Conservation (phyloP, 2,888 invertebrate species). For the Epirrita christyi region DNA sequence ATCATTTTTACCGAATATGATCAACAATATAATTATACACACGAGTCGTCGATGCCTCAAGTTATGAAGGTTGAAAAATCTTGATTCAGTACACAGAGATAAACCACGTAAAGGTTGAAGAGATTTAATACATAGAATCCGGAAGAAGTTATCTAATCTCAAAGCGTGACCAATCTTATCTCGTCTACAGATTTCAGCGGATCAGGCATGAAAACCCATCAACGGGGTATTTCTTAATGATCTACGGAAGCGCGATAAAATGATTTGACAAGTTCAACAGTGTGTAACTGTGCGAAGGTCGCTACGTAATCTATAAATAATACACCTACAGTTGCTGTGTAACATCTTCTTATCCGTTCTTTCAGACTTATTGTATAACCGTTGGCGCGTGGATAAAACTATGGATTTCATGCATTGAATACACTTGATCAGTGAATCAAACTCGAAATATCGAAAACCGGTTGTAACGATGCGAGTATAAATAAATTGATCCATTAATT, state of each 20-base stretch:
- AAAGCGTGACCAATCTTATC: constrained; percentile 4
- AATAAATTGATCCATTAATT: too few relatives aligned
- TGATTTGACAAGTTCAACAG: constrained; percentile 16
- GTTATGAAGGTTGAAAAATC: neutral
- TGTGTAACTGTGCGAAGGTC: constrained; percentile 26
- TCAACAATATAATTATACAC: neutral
- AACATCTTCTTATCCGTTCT: too few relatives aligned
- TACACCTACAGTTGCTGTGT: constrained; percentile 11
- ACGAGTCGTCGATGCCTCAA: neutral
- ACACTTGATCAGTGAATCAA: too few relatives aligned
- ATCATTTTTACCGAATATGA: neutral
- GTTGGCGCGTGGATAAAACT: too few relatives aligned
- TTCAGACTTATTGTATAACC: too few relatives aligned
- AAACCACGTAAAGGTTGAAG: neutral
- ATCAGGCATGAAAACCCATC: neutral
- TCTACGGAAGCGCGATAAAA: neutral
- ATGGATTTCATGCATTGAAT: too few relatives aligned
- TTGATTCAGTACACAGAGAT: neutral
- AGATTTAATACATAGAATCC: constrained; percentile 1
- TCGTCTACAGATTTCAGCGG: neutral
- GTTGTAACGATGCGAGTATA: neutral
- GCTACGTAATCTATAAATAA: constrained; percentile 13
- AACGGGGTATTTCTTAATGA: too few relatives aligned
- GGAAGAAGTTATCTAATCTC: neutral
- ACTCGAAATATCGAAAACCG: too few relatives aligned